Percentiles rank a stretch among this genome's conserved stretches.
Evolutionary conservation across 2,888 invertebrate genomes (phyloP).

Genomic region (Plebejus melissa): DNA sequence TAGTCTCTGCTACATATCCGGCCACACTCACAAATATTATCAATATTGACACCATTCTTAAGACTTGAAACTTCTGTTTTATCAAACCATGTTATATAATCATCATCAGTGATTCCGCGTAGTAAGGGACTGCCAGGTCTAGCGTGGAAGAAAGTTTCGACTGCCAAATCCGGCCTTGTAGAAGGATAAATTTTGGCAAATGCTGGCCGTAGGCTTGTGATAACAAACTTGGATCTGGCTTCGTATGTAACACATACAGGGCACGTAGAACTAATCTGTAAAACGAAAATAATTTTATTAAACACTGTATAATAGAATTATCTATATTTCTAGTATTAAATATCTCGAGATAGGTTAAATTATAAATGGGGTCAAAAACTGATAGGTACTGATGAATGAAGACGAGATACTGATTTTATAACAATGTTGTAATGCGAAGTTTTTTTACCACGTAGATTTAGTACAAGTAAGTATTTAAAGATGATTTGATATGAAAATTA

Average conservation of each 20-base stretch:
- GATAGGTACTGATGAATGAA: no score
- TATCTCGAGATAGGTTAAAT: no score
- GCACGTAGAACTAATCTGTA: slow-evolving; percentile 78
- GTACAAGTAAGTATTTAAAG: no score
- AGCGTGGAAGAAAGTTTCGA: slow-evolving; percentile 82
- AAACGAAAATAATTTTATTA: slow-evolving; percentile 32
- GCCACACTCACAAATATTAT: slow-evolving; percentile 77
- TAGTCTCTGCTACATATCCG: slow-evolving; percentile 70
- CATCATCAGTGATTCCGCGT: slow-evolving; percentile 81
- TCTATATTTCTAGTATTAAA: no score
- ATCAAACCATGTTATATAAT: slow-evolving; percentile 83
- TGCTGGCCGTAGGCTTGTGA: slow-evolving; percentile 81
- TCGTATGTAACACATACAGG: slow-evolving; percentile 82
- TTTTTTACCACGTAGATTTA: no score
- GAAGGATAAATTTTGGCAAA: slow-evolving; percentile 82
- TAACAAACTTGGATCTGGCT: slow-evolving; percentile 78
- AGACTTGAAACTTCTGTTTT: slow-evolving; percentile 74
- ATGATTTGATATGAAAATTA: no score
- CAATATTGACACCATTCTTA: slow-evolving; percentile 65
- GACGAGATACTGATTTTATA: no score
- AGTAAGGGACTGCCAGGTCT: slow-evolving; percentile 79
- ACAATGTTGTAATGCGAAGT: no score
- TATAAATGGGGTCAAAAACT: no score
- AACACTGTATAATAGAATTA: background rate
- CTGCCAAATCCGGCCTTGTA: slow-evolving; percentile 80